Evolutionary conservation across 2,888 invertebrate genomes (phyloP).

Genomic region (Argyra leucocephala): DNA sequence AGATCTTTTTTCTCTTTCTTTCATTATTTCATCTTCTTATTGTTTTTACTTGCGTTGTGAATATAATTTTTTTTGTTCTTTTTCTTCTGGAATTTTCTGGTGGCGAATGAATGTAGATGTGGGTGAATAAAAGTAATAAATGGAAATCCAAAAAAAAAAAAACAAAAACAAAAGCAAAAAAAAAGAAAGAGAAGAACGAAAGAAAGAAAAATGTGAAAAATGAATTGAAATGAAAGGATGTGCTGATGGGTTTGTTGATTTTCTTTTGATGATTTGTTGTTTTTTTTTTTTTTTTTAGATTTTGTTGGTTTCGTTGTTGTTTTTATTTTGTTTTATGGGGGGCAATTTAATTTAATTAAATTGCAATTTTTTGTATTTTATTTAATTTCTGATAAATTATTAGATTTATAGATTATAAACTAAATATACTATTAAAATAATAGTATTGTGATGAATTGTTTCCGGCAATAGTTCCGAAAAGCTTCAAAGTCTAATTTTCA

Average conservation of each 20-base stretch:
- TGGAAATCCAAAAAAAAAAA: no score
- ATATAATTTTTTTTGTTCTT: background rate
- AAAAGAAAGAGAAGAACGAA: background rate
- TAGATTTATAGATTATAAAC: no score
- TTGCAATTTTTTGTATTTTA: no score
- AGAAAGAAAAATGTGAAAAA: background rate
- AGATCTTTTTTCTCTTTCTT: background rate
- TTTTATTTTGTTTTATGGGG: no score
- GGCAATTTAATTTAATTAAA: no score
- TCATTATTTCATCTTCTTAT: background rate
- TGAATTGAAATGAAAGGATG: constrained; percentile 3
- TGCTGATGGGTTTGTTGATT: background rate
- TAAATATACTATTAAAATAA: no score
- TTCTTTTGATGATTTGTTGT: background rate
- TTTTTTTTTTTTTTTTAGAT: background rate
- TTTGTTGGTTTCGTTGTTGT: background rate
- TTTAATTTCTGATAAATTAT: no score
- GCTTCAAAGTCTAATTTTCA: no score
- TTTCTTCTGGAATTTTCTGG: background rate
- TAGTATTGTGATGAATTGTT: no score
- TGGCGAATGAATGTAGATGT: no score
- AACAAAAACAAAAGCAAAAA: background rate
- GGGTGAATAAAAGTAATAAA: background rate
- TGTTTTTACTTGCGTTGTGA: background rate
- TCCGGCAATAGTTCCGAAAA: no score